phyloP scores from a whole-genome alignment of 2,113 vertebrate species.

The Campylorhamphus procurvoides region DNA sequence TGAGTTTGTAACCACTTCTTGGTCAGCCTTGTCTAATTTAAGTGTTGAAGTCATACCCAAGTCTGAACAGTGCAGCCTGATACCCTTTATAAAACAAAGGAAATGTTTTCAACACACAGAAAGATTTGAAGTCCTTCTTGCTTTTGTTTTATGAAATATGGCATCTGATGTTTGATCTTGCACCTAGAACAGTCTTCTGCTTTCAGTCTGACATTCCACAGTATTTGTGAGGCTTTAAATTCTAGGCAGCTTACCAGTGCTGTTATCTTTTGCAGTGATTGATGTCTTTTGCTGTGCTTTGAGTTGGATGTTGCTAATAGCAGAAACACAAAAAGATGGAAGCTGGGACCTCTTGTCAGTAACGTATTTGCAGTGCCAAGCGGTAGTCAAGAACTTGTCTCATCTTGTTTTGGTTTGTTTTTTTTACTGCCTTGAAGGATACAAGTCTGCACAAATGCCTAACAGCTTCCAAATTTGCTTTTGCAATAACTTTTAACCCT shows the following conservation, averaged over 20 bases:
- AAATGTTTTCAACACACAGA: background rate
- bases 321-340: background rate
- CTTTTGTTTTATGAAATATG: background rate
- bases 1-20: constrained; percentile 22
- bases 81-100: background rate
- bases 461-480: background rate
- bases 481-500: background rate
- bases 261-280: constrained; percentile 10
- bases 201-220: background rate
- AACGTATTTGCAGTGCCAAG: background rate
- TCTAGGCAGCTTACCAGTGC: background rate
- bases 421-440: background rate
- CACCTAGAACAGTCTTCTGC: background rate
- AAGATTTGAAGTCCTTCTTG: background rate
- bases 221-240: background rate
- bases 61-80: constrained; percentile 8
- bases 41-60: background rate
- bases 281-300: constrained; percentile 17
- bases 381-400: constrained; percentile 29
- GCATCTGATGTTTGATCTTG: constrained; percentile 29
- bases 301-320: background rate
- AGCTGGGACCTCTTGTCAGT: background rate
- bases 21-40: constrained; percentile 21
- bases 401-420: background rate
- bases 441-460: background rate